Evolutionary conservation across 2,888 invertebrate species (phyloP).

Genomic region (Drosophila planitibia): DNA sequence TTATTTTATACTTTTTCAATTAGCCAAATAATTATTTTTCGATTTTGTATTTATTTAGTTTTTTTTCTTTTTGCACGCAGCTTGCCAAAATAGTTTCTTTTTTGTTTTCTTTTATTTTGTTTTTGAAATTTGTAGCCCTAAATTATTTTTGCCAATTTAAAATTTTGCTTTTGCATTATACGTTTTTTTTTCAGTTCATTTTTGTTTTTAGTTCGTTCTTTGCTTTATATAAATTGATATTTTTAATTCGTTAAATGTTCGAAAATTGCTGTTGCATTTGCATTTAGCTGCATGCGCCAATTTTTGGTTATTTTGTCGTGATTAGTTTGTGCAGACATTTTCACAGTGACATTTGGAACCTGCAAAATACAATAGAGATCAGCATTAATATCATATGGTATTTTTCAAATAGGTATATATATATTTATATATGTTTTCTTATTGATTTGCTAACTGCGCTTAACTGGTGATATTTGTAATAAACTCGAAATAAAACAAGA

Average conservation of each 20-base stretch:
- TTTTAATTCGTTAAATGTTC: conserved; percentile 68
- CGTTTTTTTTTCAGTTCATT: conserved; percentile 56
- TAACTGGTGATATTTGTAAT: not conserved
- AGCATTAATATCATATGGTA: not conserved
- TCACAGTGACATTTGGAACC: conserved; percentile 73
- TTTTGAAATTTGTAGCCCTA: conserved; percentile 57
- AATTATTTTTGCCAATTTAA: conserved; percentile 68
- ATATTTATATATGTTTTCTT: not conserved
- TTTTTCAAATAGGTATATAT: not conserved
- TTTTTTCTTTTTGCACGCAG: conserved; percentile 43
- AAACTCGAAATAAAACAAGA: not conserved
- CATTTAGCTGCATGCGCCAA: conserved; percentile 59
- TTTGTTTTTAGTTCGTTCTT: conserved; percentile 28
- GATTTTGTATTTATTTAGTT: conserved; percentile 12
- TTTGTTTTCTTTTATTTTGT: conserved; percentile 38
- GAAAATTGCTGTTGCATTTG: conserved; percentile 47
- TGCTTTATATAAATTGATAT: conserved; percentile 18
- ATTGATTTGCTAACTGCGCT: not conserved
- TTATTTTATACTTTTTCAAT: conserved; percentile 23
- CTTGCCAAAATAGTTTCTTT: conserved; percentile 62
- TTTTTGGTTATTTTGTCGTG: conserved; percentile 48
- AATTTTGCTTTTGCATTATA: conserved; percentile 58
- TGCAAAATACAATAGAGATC: conserved; percentile 36
- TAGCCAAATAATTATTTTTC: conserved; percentile 47
- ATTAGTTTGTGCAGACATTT: conserved; percentile 69